Percentiles rank a stretch among this genome's conserved stretches.
phyloP scores from a whole-genome alignment of 1,140 invertebrate genomes.

The Odontomachus brunneus region DNA sequence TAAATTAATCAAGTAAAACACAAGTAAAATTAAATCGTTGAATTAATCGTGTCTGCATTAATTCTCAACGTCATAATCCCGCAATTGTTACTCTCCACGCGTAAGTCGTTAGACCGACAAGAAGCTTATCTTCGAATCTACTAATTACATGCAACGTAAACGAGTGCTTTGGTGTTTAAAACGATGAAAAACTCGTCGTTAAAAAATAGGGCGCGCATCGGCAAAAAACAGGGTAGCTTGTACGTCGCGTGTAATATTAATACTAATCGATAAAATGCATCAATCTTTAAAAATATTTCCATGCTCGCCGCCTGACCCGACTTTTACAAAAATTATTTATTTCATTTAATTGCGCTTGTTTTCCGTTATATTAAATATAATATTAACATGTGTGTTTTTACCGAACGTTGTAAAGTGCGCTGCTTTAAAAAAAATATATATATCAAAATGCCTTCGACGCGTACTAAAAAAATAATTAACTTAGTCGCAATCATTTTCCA shows the following conservation, averaged over 20 bases:
- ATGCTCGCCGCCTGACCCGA: constrained; percentile 1
- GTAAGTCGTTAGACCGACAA: too few relatives aligned
- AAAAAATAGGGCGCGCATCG: background rate
- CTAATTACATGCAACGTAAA: too few relatives aligned
- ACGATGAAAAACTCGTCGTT: background rate
- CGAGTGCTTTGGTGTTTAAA: background rate
- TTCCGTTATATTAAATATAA: constrained; percentile 10
- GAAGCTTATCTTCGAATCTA: too few relatives aligned
- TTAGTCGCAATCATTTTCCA: constrained; percentile 53
- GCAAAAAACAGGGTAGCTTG: background rate
- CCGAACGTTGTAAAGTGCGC: constrained; percentile 28
- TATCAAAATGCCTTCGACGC: constrained; percentile 28
- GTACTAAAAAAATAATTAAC: constrained; percentile 48
- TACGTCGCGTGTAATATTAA: constrained; percentile 34
- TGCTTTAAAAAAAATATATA: constrained; percentile 46
- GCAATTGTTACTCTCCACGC: too few relatives aligned
- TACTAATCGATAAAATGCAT: constrained; percentile 37
- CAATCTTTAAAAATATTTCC: constrained; percentile 40
- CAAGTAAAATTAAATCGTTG: too few relatives aligned
- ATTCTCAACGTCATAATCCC: too few relatives aligned
- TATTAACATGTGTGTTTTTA: constrained; percentile 13
- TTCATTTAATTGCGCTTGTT: constrained; percentile 57
- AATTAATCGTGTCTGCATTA: too few relatives aligned
- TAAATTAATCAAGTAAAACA: too few relatives aligned
- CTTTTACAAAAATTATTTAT: constrained; percentile 46